Conservation (phyloP, 2,888 invertebrate genomes). For the Diploptera punctata region DNA sequence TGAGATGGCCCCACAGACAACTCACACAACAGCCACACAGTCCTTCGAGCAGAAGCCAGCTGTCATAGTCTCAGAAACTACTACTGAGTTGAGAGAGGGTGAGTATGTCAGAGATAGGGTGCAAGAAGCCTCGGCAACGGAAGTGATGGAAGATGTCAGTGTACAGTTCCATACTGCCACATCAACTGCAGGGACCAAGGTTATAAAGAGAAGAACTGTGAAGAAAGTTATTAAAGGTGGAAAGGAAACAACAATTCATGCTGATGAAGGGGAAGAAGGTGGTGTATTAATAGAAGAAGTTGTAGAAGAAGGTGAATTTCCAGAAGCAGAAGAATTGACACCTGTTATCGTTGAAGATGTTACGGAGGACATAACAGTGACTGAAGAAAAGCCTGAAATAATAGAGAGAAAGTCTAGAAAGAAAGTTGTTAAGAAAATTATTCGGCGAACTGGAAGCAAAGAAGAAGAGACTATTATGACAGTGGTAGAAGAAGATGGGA, state of each 20-base stretch:
- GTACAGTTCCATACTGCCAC: conserved; percentile 30
- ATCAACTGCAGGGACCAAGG: neutral
- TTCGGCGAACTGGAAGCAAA: neutral
- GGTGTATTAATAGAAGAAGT: conserved; percentile 40
- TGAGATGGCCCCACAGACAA: conserved; percentile 43
- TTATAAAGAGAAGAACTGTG: conserved; percentile 32
- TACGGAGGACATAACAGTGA: conserved; percentile 40
- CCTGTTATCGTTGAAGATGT: conserved; percentile 32
- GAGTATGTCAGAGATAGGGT: conserved; percentile 37
- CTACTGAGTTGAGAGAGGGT: conserved; percentile 39
- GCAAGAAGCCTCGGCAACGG: conserved; percentile 16
- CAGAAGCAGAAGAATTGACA: conserved; percentile 28
- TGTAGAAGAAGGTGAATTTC: conserved; percentile 32
- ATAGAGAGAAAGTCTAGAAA: conserved; percentile 22
- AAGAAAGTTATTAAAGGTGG: conserved; percentile 30
- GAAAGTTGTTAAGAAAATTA: conserved; percentile 33
- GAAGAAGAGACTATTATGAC: conserved; percentile 32
- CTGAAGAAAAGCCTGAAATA: conserved; percentile 51
- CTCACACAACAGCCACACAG: conserved; percentile 43
- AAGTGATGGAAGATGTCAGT: conserved; percentile 32
- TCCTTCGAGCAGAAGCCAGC: conserved; percentile 37
- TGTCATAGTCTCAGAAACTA: conserved; percentile 40
- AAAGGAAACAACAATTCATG: conserved; percentile 26
- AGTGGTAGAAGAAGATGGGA: conserved; percentile 37
- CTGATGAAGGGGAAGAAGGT: conserved; percentile 38